Evolutionary conservation across 2,113 vertebrate species (phyloP).

Genomic region (Thamnaconus septentrionalis): DNA sequence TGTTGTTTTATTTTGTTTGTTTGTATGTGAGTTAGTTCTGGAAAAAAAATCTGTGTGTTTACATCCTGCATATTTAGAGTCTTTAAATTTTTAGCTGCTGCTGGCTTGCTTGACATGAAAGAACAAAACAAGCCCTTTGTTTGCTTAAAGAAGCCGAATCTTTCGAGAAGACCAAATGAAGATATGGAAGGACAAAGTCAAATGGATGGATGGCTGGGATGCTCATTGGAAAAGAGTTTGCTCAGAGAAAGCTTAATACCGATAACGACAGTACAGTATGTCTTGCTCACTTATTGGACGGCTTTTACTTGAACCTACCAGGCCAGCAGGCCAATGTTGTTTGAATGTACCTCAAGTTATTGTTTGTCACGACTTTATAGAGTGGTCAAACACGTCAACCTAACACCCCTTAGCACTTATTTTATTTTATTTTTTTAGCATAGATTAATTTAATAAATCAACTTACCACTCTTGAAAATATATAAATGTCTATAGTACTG

Average conservation of each 20-base stretch:
- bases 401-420: slow-evolving; percentile 40
- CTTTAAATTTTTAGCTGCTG: slow-evolving; percentile 60
- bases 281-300: slow-evolving; percentile 44
- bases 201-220: slow-evolving; percentile 21
- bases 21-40: slow-evolving; percentile 28
- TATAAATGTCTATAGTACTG: slow-evolving; percentile 59
- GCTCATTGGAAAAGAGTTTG: slow-evolving; percentile 32
- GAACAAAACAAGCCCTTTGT: slow-evolving; percentile 62
- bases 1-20: not conserved
- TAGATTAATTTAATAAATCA: slow-evolving; percentile 21
- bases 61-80: slow-evolving; percentile 68
- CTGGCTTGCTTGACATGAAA: slow-evolving; percentile 60
- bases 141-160: slow-evolving; percentile 61
- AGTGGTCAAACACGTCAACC: slow-evolving; percentile 39
- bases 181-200: slow-evolving; percentile 34
- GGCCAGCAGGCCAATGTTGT: slow-evolving; percentile 48
- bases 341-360: slow-evolving; percentile 72
- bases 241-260: slow-evolving; percentile 20
- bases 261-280: slow-evolving; percentile 22
- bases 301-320: slow-evolving; percentile 74
- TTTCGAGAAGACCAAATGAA: slow-evolving; percentile 77
- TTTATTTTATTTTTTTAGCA: slow-evolving; percentile 8
- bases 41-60: slow-evolving; percentile 49
- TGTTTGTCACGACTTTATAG: slow-evolving; percentile 52
- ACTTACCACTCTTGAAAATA: slow-evolving; percentile 37